A percentile compares a stretch with the other conserved stretches of the same genome.
These are phyloP conservation scores for Pollenia amentaria DNA, from an alignment of 2,888 invertebrate species.

Conservation along the genomic window DNA sequence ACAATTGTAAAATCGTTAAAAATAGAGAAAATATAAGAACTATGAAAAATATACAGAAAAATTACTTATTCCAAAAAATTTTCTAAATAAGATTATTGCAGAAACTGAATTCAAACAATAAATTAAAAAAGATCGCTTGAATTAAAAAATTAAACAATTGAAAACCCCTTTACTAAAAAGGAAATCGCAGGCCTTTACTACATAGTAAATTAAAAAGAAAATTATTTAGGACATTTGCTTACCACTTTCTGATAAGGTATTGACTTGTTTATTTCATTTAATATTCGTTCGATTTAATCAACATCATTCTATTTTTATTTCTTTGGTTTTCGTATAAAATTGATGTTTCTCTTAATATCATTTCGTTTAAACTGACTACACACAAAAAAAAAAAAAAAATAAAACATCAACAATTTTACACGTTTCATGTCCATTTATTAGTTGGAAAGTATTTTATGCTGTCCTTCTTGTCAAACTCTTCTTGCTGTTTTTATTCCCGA, in stretches of 20 bases:
- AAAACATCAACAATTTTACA: constrained; percentile 33
- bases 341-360: constrained; percentile 2
- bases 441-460: constrained; percentile 41
- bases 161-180: too few species aligned
- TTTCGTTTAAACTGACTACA: constrained; percentile 4
- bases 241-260: neutral
- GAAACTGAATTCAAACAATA: too few species aligned
- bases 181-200: too few species aligned
- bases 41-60: too few species aligned
- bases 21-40: too few species aligned
- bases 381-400: constrained; percentile 3
- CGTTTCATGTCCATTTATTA: constrained; percentile 32
- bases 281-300: constrained; percentile 23
- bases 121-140: too few species aligned
- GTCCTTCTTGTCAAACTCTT: constrained; percentile 50
- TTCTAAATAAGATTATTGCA: too few species aligned
- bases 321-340: constrained; percentile 42
- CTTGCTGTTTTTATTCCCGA: constrained; percentile 11
- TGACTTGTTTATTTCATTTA: constrained; percentile 2
- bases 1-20: too few species aligned
- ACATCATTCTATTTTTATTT: constrained; percentile 49
- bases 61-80: too few species aligned
- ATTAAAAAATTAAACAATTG: too few species aligned
- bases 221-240: too few species aligned
- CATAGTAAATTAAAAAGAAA: too few species aligned